phyloP scores from a whole-genome alignment of 2,113 vertebrate genomes.

The Nasalis larvatus region DNA sequence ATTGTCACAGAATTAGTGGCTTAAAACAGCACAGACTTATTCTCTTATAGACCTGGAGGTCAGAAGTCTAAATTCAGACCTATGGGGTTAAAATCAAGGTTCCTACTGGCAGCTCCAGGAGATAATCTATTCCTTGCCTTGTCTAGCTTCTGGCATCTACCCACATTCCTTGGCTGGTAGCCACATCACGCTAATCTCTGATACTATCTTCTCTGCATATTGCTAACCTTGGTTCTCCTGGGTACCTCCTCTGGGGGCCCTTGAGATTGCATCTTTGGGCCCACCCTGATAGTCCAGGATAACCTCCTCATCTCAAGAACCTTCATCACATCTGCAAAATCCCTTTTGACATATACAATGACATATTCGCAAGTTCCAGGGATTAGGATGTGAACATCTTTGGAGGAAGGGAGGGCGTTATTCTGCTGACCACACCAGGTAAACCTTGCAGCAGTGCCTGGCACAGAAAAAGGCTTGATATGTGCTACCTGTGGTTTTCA shows the following conservation, averaged over 20 bases:
- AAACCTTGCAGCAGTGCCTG: no score
- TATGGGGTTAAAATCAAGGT: not conserved
- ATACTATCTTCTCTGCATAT: not conserved
- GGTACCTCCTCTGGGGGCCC: not conserved
- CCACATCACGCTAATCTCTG: not conserved
- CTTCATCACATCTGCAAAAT: not conserved
- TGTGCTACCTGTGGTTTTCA: no score
- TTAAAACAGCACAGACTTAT: not conserved
- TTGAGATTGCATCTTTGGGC: accelerated
- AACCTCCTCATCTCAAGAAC: not conserved
- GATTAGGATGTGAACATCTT: not conserved
- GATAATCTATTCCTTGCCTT: not conserved
- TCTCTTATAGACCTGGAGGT: not conserved
- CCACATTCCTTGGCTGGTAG: no score
- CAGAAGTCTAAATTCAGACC: not conserved
- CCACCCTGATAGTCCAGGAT: not conserved
- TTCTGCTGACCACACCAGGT: not conserved
- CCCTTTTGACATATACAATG: not conserved
- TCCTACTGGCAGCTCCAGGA: not conserved
- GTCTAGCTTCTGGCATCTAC: no score
- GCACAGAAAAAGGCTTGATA: not conserved
- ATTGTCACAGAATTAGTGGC: not conserved
- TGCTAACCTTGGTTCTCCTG: no score
- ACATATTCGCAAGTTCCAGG: not conserved
- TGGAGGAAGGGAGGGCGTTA: not conserved